Evolutionary conservation across 2,888 invertebrate genomes (phyloP).

Genomic region (Pristionchus mayeri): DNA sequence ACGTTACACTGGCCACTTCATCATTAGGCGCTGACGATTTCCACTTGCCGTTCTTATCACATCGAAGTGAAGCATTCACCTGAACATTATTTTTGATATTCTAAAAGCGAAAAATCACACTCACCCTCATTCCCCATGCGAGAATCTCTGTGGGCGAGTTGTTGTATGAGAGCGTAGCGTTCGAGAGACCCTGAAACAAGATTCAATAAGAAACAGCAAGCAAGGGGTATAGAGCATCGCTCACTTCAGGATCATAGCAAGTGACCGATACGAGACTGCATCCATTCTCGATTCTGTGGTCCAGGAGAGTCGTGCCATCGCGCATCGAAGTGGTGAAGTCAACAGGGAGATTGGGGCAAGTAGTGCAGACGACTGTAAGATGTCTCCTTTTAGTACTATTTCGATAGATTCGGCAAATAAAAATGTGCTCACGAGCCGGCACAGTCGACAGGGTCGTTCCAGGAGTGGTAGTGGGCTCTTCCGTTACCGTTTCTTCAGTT

Average conservation of each 20-base stretch:
- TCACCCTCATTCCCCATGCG: slow-evolving; percentile 1
- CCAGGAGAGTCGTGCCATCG: slow-evolving; percentile 46
- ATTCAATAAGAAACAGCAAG: neutral
- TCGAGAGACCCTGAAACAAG: neutral
- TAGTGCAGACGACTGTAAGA: slow-evolving; percentile 36
- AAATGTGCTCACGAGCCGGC: neutral
- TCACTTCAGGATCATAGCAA: slow-evolving; percentile 46
- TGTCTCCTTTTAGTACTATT: too few species aligned
- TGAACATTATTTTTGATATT: neutral
- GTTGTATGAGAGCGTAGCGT: slow-evolving; percentile 40
- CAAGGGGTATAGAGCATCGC: neutral
- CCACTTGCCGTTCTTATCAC: slow-evolving; percentile 34
- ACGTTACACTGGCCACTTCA: slow-evolving; percentile 20
- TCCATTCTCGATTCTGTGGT: slow-evolving; percentile 40
- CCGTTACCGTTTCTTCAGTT: neutral
- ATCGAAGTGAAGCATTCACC: slow-evolving; percentile 12
- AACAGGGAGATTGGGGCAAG: slow-evolving; percentile 46
- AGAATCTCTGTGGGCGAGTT: neutral
- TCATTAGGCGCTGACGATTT: neutral
- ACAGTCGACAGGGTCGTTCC: neutral
- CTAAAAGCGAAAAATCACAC: neutral
- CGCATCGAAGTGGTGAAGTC: slow-evolving; percentile 34
- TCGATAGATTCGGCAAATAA: neutral
- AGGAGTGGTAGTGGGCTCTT: neutral
- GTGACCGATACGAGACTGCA: slow-evolving; percentile 41